These are phyloP conservation scores for Quadriops clusia DNA, from an alignment of 2,888 invertebrate genomes.

Conservation along the genomic window DNA sequence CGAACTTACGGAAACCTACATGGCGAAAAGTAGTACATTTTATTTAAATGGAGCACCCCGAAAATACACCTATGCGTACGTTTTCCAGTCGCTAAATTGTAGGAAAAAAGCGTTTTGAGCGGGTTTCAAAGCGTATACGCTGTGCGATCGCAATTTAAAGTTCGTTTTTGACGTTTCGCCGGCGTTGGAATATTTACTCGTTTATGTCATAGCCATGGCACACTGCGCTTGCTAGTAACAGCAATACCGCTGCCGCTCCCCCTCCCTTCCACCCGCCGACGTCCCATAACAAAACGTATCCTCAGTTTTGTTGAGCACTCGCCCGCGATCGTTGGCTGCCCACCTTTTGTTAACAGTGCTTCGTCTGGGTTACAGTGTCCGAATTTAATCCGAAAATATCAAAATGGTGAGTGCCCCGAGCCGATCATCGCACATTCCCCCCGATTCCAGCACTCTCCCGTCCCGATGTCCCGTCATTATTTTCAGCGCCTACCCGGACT, in stretches of 20 bases:
- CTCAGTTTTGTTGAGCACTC: slow-evolving; percentile 36
- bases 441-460: slow-evolving; percentile 2
- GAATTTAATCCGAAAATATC: slow-evolving; percentile 32
- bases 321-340: slow-evolving; percentile 15
- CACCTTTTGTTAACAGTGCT: slow-evolving; percentile 18
- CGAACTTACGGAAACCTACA: slow-evolving; percentile 42
- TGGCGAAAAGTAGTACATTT: slow-evolving; percentile 46
- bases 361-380: slow-evolving; percentile 9
- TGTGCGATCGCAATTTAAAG: slow-evolving; percentile 5
- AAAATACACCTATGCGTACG: background rate
- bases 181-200: slow-evolving; percentile 39
- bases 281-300: slow-evolving; percentile 32
- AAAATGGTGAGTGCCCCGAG: slow-evolving; percentile 33
- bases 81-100: too few species aligned
- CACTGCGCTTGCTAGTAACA: slow-evolving; percentile 35
- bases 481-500: slow-evolving; percentile 9
- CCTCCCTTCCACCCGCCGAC: slow-evolving; percentile 22
- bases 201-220: slow-evolving; percentile 38
- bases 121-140: background rate
- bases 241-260: slow-evolving; percentile 23
- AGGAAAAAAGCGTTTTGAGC: background rate
- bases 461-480: slow-evolving; percentile 6
- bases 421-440: slow-evolving; percentile 19
- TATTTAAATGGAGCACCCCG: slow-evolving; percentile 4
- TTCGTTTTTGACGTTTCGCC: slow-evolving; percentile 14